Evolutionary conservation across 2,797 vertebrate species (phyloP).

Genomic region (Pogonophryne albipinna): DNA sequence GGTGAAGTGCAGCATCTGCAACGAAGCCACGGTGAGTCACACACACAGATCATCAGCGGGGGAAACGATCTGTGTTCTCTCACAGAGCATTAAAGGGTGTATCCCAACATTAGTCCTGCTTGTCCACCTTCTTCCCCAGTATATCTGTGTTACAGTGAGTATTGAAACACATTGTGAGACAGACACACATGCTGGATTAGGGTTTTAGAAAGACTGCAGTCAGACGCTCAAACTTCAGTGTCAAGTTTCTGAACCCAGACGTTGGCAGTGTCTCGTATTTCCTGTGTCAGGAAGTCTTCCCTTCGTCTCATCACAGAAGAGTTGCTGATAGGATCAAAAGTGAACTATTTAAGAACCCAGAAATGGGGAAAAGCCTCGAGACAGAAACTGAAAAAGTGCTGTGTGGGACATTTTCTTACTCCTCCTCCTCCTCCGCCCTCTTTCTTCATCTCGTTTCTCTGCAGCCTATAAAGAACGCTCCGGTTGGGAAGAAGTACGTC

Average conservation of each 20-base stretch:
- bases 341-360: background rate
- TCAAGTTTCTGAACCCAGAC: background rate
- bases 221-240: background rate
- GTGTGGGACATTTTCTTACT: background rate
- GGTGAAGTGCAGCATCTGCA: conserved; percentile 91
- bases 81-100: too few relatives aligned
- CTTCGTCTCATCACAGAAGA: background rate
- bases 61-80: too few relatives aligned
- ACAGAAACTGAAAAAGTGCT: background rate
- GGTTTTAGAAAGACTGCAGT: background rate
- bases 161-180: too few relatives aligned
- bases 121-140: too few relatives aligned
- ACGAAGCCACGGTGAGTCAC: conserved; percentile 90
- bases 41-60: too few relatives aligned
- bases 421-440: background rate
- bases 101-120: too few relatives aligned
- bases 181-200: too few relatives aligned
- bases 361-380: background rate
- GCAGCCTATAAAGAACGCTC: conserved; percentile 96
- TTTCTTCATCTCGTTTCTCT: conserved; percentile 31
- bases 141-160: too few relatives aligned
- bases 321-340: background rate
- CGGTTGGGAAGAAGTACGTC: conserved; percentile 95
- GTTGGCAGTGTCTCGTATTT: background rate
- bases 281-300: background rate